phyloP scores from a whole-genome alignment of 2,113 vertebrate genomes.

The Bubalus kerabau region DNA sequence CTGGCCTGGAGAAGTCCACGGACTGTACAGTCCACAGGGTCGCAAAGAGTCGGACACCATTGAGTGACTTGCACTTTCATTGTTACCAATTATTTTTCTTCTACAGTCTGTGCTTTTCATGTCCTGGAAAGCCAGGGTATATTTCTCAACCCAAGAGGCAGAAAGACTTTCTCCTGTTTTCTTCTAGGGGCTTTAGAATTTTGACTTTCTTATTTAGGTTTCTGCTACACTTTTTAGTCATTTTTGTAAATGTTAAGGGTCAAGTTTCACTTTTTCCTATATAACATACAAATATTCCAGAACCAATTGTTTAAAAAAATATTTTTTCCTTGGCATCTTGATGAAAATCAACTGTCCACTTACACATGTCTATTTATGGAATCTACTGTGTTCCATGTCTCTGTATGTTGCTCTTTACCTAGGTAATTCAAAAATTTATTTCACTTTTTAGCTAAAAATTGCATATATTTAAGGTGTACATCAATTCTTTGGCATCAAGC shows the following conservation, averaged over 20 bases:
- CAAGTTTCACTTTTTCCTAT: background rate
- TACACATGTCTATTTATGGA: background rate
- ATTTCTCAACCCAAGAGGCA: background rate
- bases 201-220: background rate
- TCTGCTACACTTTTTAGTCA: background rate
- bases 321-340: background rate
- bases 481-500: background rate
- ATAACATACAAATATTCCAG: background rate
- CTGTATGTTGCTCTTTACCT: background rate
- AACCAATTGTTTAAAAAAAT: background rate
- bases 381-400: background rate
- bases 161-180: background rate
- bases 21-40: background rate
- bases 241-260: background rate
- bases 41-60: accelerated
- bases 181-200: background rate
- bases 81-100: background rate
- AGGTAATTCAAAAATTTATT: background rate
- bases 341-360: background rate
- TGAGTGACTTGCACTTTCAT: background rate
- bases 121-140: background rate
- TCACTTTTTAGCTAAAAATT: background rate
- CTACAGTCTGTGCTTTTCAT: background rate
- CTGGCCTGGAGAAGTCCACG: background rate
- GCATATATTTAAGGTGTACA: background rate